These are phyloP conservation scores for Connochaetes taurinus DNA, from an alignment of 2,113 vertebrate genomes.

Conservation along the genomic window DNA sequence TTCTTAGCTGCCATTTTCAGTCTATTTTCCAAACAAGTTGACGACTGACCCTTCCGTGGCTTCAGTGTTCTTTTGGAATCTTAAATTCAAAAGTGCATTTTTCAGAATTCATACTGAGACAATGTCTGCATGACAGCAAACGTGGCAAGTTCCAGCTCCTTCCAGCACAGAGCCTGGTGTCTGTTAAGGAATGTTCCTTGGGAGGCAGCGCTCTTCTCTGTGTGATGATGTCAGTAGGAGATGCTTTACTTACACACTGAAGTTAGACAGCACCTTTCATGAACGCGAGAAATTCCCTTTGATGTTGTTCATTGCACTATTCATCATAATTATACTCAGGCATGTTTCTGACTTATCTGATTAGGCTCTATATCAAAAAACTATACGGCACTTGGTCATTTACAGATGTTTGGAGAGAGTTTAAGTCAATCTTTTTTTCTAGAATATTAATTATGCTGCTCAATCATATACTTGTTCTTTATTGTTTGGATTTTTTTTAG, in stretches of 20 bases:
- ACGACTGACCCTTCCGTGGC: neutral
- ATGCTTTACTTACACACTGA: neutral
- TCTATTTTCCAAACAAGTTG: neutral
- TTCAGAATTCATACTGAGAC: neutral
- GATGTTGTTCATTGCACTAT: neutral
- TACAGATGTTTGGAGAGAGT: neutral
- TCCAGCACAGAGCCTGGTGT: neutral
- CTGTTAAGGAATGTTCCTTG: no score
- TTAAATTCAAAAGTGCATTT: neutral
- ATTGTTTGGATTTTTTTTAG: neutral
- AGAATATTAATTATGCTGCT: neutral
- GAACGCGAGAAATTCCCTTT: neutral
- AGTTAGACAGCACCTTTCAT: neutral
- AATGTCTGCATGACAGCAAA: neutral
- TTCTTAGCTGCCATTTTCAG: neutral
- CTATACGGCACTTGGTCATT: fast-evolving
- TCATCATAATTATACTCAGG: no score
- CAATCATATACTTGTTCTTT: fast-evolving
- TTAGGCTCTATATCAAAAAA: no score
- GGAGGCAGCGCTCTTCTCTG: neutral
- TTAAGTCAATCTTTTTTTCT: neutral
- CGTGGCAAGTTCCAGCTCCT: neutral
- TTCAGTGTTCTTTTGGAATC: neutral
- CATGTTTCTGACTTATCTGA: no score
- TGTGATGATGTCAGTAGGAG: neutral